phyloP scores from a whole-genome alignment of 1,140 invertebrate genomes.

The Triops longicaudatus region DNA sequence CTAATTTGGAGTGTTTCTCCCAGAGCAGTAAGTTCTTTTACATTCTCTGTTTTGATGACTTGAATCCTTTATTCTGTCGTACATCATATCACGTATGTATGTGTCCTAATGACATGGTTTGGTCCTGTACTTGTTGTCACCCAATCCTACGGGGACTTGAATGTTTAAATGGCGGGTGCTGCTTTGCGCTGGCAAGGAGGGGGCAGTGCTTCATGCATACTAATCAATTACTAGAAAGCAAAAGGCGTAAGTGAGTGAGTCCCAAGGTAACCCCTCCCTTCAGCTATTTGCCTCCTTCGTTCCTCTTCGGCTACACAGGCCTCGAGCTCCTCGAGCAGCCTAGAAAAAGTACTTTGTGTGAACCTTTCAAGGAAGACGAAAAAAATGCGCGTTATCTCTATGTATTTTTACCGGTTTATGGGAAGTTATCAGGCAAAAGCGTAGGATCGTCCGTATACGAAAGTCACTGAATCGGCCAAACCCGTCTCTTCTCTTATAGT shows the following conservation, averaged over 20 bases:
- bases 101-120: constrained; percentile 1
- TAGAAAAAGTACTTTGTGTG: not conserved
- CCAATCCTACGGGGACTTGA: constrained; percentile 14
- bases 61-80: not conserved
- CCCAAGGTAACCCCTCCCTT: not conserved
- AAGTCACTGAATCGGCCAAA: too few relatives aligned
- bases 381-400: too few relatives aligned
- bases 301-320: not conserved
- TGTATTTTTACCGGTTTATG: too few relatives aligned
- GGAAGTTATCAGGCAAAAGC: too few relatives aligned
- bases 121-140: constrained; percentile 5
- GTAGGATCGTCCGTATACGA: too few relatives aligned
- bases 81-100: not conserved
- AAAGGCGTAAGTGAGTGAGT: constrained; percentile 14
- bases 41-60: not conserved
- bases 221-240: not conserved
- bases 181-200: not conserved
- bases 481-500: too few relatives aligned
- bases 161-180: constrained; percentile 14
- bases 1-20: not conserved
- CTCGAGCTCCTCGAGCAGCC: not conserved
- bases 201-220: constrained; percentile 1
- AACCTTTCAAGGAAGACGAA: too few relatives aligned
- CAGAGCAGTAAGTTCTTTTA: not conserved
- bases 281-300: not conserved